phyloP scores from a whole-genome alignment of 2,797 vertebrate species.

The Lepus oiostolus region DNA sequence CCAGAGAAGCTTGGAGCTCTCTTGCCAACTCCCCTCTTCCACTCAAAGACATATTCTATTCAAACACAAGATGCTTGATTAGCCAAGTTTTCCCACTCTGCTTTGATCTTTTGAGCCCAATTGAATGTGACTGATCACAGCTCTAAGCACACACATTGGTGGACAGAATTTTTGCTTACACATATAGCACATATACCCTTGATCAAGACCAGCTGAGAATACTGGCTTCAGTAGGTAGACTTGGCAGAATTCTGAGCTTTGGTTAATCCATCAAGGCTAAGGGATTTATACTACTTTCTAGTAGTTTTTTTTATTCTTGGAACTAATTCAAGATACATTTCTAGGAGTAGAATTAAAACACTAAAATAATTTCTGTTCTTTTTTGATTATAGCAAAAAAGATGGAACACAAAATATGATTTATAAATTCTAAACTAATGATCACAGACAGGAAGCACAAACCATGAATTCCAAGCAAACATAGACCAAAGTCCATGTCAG shows the following conservation, averaged over 20 bases:
- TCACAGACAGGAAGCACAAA: conserved; percentile 8
- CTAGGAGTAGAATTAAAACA: conserved; percentile 35
- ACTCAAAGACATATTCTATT: conserved; percentile 10
- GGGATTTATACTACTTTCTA: background rate
- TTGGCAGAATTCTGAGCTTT: background rate
- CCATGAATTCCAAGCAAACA: conserved; percentile 53
- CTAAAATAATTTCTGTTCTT: conserved; percentile 30
- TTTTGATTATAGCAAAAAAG: conserved; percentile 39
- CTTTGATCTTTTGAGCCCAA: conserved; percentile 59
- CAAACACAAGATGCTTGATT: background rate
- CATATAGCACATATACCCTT: background rate
- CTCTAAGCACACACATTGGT: background rate
- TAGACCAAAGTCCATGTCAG: conserved; percentile 47
- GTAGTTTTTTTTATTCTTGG: background rate
- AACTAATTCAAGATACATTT: conserved; percentile 37
- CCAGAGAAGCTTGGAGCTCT: background rate
- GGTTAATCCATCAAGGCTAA: conserved; percentile 11
- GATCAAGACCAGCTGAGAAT: conserved; percentile 35
- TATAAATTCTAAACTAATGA: conserved; percentile 45
- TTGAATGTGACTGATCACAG: conserved; percentile 32
- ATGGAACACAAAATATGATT: conserved; percentile 4
- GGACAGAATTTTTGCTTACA: conserved; percentile 39
- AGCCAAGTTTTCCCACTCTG: background rate
- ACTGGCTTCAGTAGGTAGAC: background rate
- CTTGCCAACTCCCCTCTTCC: conserved; percentile 19